Conservation (phyloP, 2,797 vertebrate genomes). For the Micromesistius poutassou region DNA sequence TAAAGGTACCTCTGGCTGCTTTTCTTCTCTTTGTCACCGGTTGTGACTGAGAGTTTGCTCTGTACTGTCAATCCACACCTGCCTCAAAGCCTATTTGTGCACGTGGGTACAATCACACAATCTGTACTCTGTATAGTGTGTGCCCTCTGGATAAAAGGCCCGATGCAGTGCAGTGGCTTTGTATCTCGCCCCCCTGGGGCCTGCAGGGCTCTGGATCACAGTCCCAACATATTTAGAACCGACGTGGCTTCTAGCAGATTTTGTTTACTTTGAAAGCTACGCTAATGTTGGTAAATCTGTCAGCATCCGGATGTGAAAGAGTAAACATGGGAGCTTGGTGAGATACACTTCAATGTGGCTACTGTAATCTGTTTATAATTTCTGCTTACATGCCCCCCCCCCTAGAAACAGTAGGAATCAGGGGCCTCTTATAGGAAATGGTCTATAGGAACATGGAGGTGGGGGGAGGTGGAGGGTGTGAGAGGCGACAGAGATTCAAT, state of each 20-base stretch:
- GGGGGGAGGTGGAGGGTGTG: not conserved
- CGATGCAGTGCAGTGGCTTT: not conserved
- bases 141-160: not conserved
- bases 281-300: not conserved
- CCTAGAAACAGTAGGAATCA: not conserved
- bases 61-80: not conserved
- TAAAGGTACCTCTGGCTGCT: not conserved
- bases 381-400: not conserved
- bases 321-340: not conserved
- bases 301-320: slow-evolving; percentile 16
- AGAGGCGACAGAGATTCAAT: not conserved
- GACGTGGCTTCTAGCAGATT: not conserved
- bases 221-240: not conserved
- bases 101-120: not conserved
- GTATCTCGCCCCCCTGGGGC: not conserved
- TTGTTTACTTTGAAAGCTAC: not conserved
- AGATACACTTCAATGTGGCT: not conserved
- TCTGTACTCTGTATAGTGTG: not conserved
- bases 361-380: not conserved
- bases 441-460: not conserved
- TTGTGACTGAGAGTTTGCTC: not conserved
- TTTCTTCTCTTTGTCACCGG: not conserved
- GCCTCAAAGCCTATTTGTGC: not conserved
- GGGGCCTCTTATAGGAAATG: not conserved
- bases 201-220: not conserved